Evolutionary conservation across 2,797 vertebrate genomes (phyloP).

Genomic region (Diceros bicornis): DNA sequence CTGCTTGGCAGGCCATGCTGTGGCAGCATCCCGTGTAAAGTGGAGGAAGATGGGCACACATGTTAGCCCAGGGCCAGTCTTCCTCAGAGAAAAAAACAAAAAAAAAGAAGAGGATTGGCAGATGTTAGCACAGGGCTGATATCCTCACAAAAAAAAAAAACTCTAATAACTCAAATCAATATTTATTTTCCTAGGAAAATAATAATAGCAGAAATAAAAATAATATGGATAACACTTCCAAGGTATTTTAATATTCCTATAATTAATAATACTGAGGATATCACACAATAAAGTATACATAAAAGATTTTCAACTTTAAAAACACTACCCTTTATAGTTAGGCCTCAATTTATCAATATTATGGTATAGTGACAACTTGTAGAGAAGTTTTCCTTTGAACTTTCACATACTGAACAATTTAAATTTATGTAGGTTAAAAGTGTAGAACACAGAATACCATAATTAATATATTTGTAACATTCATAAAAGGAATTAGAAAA

Average conservation of each 20-base stretch:
- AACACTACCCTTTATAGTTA: neutral
- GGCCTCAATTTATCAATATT: constrained; percentile 29
- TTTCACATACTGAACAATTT: constrained; percentile 12
- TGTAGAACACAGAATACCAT: neutral
- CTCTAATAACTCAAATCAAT: neutral
- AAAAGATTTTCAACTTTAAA: constrained; percentile 52
- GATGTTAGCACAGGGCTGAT: too few species aligned
- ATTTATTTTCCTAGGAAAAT: constrained; percentile 38
- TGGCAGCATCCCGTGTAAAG: too few species aligned
- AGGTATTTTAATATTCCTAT: neutral
- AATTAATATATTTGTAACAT: neutral
- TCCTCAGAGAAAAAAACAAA: too few species aligned
- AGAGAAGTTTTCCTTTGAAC: constrained; percentile 7
- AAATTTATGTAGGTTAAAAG: constrained; percentile 44
- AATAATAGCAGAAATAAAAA: neutral
- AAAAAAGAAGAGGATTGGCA: too few species aligned
- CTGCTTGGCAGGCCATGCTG: too few species aligned
- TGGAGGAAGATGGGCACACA: too few species aligned
- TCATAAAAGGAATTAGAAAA: neutral
- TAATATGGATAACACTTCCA: neutral
- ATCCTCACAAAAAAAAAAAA: too few species aligned
- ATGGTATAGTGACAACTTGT: neutral
- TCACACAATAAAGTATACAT: neutral
- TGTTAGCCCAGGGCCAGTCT: too few species aligned
- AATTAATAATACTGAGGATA: constrained; percentile 36